Evolutionary conservation across 2,888 invertebrate species (phyloP).

Genomic region (Escarpia spicata): DNA sequence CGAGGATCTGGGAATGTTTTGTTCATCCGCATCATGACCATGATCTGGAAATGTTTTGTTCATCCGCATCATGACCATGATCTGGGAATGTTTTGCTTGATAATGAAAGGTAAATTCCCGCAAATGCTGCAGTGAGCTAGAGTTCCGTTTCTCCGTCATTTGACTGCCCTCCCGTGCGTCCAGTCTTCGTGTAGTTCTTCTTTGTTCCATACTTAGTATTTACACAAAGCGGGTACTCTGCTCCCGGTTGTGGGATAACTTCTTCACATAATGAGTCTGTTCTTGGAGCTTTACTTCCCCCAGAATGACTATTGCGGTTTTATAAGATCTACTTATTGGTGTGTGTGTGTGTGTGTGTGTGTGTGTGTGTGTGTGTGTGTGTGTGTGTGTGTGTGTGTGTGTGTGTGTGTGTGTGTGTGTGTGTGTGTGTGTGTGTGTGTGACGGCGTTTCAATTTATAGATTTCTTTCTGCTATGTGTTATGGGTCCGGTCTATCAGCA

Average conservation of each 20-base stretch:
- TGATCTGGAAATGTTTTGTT: not conserved
- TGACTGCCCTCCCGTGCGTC: not conserved
- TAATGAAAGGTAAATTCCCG: not conserved
- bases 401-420: too few species aligned
- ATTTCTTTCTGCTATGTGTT: not conserved
- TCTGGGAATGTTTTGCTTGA: not conserved
- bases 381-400: too few species aligned
- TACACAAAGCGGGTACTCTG: too few species aligned
- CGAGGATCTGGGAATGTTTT: not conserved
- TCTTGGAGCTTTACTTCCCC: not conserved
- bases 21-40: not conserved
- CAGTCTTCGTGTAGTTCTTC: not conserved
- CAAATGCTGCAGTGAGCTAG: not conserved
- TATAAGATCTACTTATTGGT: too few species aligned
- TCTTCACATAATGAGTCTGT: not conserved
- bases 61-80: not conserved
- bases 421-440: not conserved
- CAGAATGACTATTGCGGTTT: not conserved
- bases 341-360: too few species aligned
- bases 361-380: too few species aligned
- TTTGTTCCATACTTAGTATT: not conserved
- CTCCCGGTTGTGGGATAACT: not conserved
- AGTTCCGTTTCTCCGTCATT: not conserved
- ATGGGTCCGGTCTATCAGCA: too few species aligned
- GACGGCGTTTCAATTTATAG: not conserved